Percentiles rank a stretch among this genome's conserved stretches.
These are phyloP conservation scores for Motacilla tschutschensis DNA, from an alignment of 2,113 vertebrate species.

Conservation along the genomic window DNA sequence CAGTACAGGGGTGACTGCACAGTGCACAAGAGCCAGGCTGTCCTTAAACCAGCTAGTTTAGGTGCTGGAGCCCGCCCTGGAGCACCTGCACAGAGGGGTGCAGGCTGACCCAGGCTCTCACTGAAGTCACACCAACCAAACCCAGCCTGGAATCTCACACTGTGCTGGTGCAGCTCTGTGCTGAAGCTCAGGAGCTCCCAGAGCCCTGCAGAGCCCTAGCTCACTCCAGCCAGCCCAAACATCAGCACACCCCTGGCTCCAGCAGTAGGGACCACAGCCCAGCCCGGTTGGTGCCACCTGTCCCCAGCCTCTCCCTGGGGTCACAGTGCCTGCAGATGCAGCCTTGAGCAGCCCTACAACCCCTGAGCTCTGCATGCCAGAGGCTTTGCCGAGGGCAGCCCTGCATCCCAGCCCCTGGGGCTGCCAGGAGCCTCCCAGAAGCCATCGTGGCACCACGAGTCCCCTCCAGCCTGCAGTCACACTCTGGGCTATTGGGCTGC, in stretches of 20 bases:
- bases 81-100: not conserved
- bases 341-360: not conserved
- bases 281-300: accelerated
- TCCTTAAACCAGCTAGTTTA: not conserved
- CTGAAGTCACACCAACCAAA: not conserved
- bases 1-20: not conserved
- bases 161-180: not conserved
- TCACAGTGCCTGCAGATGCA: accelerated
- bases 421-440: not conserved
- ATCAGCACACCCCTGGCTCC: accelerated
- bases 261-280: accelerated
- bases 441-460: accelerated
- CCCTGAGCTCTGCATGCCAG: not conserved
- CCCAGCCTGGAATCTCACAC: not conserved
- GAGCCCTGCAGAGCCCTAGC: not conserved
- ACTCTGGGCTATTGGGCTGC: not conserved
- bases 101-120: accelerated
- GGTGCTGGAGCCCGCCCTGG: not conserved
- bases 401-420: not conserved
- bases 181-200: not conserved
- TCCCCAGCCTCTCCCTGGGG: not conserved
- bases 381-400: not conserved
- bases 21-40: not conserved
- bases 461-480: not conserved
- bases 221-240: not conserved